These are phyloP conservation scores for Maconellicoccus hirsutus DNA, from an alignment of 1,140 invertebrate genomes.

Conservation along the genomic window DNA sequence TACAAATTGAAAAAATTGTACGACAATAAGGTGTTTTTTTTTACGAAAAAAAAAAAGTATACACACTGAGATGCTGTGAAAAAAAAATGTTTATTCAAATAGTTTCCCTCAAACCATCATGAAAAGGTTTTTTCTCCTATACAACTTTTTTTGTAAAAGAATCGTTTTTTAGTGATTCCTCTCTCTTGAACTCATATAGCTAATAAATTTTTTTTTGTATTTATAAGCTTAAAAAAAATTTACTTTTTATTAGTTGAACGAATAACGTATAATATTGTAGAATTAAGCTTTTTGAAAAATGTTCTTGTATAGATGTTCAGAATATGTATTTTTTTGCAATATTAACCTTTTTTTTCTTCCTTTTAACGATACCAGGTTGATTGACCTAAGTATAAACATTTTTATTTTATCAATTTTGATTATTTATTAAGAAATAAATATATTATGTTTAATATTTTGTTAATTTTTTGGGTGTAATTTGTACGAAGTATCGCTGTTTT, in stretches of 20 bases:
- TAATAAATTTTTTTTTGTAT: slow-evolving; percentile 20
- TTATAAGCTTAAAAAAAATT: slow-evolving; percentile 12
- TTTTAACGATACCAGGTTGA: slow-evolving; percentile 4
- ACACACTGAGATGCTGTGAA: neutral
- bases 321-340: slow-evolving; percentile 14
- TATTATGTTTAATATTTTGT: neutral
- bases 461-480: neutral
- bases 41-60: neutral
- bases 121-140: neutral
- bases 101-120: no score
- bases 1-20: neutral
- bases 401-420: slow-evolving; percentile 21
- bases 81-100: no score
- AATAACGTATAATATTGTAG: slow-evolving; percentile 20
- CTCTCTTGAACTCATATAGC: neutral
- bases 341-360: slow-evolving; percentile 15
- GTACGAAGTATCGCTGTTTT: no score
- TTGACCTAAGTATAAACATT: slow-evolving; percentile 9
- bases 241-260: slow-evolving; percentile 17
- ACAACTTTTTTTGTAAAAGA: neutral
- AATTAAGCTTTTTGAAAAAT: slow-evolving; percentile 4
- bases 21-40: neutral
- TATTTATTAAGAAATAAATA: slow-evolving; percentile 22
- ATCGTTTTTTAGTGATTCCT: slow-evolving; percentile 13
- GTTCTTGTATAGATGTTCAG: slow-evolving; percentile 10